Conservation (phyloP, 2,113 vertebrate genomes). For the Psammodynastes pulverulentus region DNA sequence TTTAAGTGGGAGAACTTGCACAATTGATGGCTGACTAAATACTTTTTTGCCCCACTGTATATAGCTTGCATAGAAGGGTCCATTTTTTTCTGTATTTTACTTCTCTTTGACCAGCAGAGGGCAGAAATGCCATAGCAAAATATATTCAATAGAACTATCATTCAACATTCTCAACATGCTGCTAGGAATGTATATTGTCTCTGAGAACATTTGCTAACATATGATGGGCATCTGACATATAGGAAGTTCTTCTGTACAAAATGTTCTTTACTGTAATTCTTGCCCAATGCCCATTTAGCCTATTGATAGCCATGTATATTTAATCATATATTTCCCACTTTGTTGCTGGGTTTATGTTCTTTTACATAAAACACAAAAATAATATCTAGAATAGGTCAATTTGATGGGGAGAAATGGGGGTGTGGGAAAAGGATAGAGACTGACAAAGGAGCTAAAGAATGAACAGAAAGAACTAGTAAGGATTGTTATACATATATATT, state of each 20-base stretch:
- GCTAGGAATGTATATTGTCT: not conserved
- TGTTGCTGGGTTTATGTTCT: not conserved
- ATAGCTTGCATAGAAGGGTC: not conserved
- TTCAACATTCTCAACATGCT: not conserved
- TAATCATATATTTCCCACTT: not conserved
- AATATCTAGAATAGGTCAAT: not conserved
- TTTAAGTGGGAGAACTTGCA: too few species aligned
- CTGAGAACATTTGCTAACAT: not conserved
- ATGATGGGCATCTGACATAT: not conserved
- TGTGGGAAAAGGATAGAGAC: not conserved
- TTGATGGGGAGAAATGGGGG: not conserved
- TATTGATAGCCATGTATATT: not conserved
- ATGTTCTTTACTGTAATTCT: not conserved
- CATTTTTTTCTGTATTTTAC: not conserved
- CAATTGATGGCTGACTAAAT: too few species aligned
- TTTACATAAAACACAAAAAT: not conserved
- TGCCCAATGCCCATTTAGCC: not conserved
- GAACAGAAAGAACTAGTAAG: not conserved
- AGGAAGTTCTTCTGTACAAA: not conserved
- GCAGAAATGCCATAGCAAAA: not conserved
- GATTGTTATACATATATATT: not conserved
- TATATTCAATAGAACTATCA: not conserved
- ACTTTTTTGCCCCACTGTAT: too few species aligned
- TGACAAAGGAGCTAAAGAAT: not conserved
- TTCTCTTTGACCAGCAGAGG: constrained; percentile 3